Conservation (phyloP, 1,140 invertebrate genomes). For the Radopholus similis region DNA sequence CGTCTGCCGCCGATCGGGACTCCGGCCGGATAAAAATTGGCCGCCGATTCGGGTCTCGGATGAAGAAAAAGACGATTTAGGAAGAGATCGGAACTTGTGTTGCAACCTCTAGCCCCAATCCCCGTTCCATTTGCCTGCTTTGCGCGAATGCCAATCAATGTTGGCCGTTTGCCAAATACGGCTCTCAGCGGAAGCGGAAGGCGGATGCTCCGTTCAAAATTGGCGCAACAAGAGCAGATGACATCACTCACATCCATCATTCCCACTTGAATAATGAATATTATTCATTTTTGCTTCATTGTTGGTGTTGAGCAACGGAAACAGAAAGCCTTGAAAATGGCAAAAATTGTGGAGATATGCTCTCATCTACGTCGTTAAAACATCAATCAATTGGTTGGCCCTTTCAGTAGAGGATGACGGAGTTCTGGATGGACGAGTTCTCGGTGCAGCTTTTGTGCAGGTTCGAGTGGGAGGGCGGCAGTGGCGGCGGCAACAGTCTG, state of each 20-base stretch:
- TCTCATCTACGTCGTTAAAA: too few species aligned
- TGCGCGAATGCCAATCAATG: not conserved
- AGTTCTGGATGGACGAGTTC: not conserved
- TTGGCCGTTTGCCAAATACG: not conserved
- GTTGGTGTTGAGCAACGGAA: not conserved
- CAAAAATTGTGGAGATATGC: too few species aligned
- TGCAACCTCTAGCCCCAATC: not conserved
- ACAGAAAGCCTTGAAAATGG: not conserved
- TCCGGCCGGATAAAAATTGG: too few species aligned
- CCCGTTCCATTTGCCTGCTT: not conserved
- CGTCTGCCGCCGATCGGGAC: too few species aligned
- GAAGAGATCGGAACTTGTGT: too few species aligned
- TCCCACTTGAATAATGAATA: not conserved
- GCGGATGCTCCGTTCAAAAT: not conserved
- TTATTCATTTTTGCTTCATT: not conserved
- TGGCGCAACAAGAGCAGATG: too few species aligned
- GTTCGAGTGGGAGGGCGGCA: not conserved
- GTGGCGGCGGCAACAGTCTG: not conserved
- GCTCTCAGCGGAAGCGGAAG: not conserved
- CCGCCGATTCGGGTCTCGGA: too few species aligned
- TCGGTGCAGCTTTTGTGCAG: not conserved
- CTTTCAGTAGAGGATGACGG: not conserved
- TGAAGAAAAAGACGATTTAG: too few species aligned
- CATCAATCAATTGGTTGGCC: not conserved
- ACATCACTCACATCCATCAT: too few species aligned